phyloP scores from a whole-genome alignment of 1,140 invertebrate genomes.

The Portunus trituberculatus region DNA sequence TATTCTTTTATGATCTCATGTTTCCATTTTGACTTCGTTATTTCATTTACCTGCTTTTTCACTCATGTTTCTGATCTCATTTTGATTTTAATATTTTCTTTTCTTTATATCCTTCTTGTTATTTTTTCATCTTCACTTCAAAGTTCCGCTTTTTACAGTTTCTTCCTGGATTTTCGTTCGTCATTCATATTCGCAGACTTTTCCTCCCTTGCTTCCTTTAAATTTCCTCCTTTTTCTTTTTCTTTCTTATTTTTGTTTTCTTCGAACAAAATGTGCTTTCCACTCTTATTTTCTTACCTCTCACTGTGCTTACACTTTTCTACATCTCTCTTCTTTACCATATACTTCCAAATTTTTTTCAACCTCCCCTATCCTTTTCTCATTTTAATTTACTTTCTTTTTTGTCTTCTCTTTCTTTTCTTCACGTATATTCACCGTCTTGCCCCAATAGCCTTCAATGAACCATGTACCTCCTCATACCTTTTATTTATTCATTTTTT shows the following conservation, averaged over 20 bases:
- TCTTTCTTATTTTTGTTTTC: background rate
- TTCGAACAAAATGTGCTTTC: background rate
- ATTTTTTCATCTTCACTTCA: background rate
- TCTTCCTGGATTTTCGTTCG: background rate
- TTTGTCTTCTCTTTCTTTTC: too few species aligned
- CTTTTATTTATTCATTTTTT: too few species aligned
- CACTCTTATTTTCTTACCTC: background rate
- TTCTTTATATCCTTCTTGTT: background rate
- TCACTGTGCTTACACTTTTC: background rate
- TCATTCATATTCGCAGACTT: background rate
- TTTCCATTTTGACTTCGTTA: background rate
- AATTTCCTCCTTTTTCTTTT: background rate
- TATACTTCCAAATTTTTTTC: too few species aligned
- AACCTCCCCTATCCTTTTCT: too few species aligned
- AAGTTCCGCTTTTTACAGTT: background rate
- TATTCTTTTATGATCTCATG: background rate
- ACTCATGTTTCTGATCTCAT: background rate
- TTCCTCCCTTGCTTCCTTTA: background rate
- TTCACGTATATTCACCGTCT: too few species aligned
- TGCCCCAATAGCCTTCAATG: too few species aligned
- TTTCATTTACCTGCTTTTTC: background rate
- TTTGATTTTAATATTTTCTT: background rate
- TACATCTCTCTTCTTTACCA: too few species aligned
- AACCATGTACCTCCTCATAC: too few species aligned
- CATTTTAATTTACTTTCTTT: too few species aligned